Evolutionary conservation across 2,113 vertebrate genomes (phyloP), one percentile per base, ranked within the genome.

Genomic region (Sebastes fasciatus): DNA sequence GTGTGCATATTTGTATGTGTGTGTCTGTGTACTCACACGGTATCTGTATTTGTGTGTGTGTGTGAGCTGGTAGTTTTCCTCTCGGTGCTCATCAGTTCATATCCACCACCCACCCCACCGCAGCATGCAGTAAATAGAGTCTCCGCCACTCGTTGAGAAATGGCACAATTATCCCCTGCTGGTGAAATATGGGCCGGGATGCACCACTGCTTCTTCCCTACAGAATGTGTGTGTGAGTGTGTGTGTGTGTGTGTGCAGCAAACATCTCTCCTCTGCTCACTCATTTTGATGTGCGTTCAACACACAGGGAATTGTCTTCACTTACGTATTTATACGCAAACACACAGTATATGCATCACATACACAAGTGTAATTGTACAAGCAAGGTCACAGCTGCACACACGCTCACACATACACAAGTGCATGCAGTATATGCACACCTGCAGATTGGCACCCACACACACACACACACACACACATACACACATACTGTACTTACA

Each of bases 131-230:
- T 93, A 95, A 94, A 95, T 94, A 94, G 93, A 93, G 91, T 92
- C 89, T 93, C 87, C 87, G 87, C 91, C 91, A 90, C 92, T 91
- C 89, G 89, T 93, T 93, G 93, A 95, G 93, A 93, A 95, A 95
- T 93, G 91, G 93, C 91, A 94, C 93, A 94, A 94, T 94, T 94
- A 94, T 94, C 92, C 93, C 93, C 93, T 86, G 90, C 93, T 92
- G 93, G 83, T 94, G 93, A 95, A 94, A 93, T 93, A 94, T 94
- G 93, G 90, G 89, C 89, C 70, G 76, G 87, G 92, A 93, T 91
- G 92, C 92, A 91, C 87, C 93, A 90, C 90, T 91, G 91, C 91
- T 89, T 89, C 91, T 93, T 92, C 85, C 84, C 82, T 80, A 90
- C 92, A 88, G 64, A 86, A 71, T 67, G 78, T 85, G 77, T 86